Base-by-base conservation (phyloP, 2,797 vertebrate species). In the Odontamblyopus lacepedii region DNA sequence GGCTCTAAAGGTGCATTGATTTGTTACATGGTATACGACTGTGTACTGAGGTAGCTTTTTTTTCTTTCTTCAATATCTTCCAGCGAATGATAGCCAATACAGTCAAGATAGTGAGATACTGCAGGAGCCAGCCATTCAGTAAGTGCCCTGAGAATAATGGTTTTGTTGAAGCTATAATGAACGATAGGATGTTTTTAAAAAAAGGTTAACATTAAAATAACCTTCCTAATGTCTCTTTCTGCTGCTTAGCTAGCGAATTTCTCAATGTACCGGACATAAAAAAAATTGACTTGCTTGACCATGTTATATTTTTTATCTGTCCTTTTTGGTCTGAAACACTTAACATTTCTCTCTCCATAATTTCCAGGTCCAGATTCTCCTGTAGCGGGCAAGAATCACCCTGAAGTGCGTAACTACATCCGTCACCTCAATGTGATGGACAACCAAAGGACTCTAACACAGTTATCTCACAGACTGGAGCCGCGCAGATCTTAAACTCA, bases 11-110 rank as follows among this genome's bases (percentile, higher is more conserved):
- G 13, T 69, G 56, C 19, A 70, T 41, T 55, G 75, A 71, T 12
- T 75, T 76, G 41, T 74, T 29, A 32, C 27, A 60, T 19, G 61
- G 7, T 18, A 61, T 53, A 63, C 35, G 64, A 74, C 55, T 63
- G 44, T 30, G 27, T 32, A 12, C n/a, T 23, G 5, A 67, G 3
- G 35, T 67, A 60, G 8, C 23, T 29, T 71, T 53, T 53, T 26
- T 6, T 26, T 7, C 44, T 71, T 48, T 61, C 30, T 48, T 53
- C 30, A 78, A 80, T 91, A 80, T 88, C 82, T 95, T 94, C 63
- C 88, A 99, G 98, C 94, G 96, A 71, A 99, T 99, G 98, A 99
- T 99, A 76, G 96, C 97, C 50, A 98, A 95, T 80, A 98, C 98
- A 11, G 93, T 97, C 82, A 95, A 96, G 92, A 97, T 95, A 69